phyloP scores from a whole-genome alignment of 2,113 vertebrate genomes.

The Stercorarius parasiticus region DNA sequence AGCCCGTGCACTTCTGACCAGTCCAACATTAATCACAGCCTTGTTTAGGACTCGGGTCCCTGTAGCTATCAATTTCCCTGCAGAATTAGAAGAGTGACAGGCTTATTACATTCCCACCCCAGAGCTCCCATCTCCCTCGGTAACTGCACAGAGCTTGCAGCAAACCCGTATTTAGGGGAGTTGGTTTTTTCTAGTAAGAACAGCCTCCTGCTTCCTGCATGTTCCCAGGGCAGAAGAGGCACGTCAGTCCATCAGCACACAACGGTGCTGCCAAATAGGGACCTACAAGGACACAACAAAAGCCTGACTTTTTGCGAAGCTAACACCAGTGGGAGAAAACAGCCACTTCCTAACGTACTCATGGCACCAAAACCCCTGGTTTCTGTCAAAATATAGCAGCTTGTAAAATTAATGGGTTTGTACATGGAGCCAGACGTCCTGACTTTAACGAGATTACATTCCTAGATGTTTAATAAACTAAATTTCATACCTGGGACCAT shows the following conservation, averaged over 20 bases:
- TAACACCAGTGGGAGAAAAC: neutral
- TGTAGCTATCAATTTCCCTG: neutral
- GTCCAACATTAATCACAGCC: neutral
- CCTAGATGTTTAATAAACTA: neutral
- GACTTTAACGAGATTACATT: neutral
- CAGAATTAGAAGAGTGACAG: neutral
- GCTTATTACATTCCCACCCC: neutral
- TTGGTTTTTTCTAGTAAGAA: neutral
- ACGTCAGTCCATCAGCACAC: neutral
- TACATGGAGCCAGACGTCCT: fast-evolving
- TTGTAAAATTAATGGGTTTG: neutral
- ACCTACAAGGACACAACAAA: neutral
- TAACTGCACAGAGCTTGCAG: neutral
- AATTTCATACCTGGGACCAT: neutral
- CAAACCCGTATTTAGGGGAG: fast-evolving
- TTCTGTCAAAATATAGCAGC: neutral
- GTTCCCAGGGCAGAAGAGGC: neutral
- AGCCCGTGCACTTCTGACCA: fast-evolving
- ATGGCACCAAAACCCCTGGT: fast-evolving
- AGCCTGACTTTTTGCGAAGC: neutral
- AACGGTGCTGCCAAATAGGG: neutral
- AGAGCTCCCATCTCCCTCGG: neutral
- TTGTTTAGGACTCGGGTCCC: fast-evolving
- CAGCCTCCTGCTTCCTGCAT: neutral
- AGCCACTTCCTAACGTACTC: fast-evolving